A percentile compares a stretch with the other conserved stretches of the same genome.
Evolutionary conservation across 2,797 vertebrate genomes (phyloP).

Genomic region (Poecilia wingei): DNA sequence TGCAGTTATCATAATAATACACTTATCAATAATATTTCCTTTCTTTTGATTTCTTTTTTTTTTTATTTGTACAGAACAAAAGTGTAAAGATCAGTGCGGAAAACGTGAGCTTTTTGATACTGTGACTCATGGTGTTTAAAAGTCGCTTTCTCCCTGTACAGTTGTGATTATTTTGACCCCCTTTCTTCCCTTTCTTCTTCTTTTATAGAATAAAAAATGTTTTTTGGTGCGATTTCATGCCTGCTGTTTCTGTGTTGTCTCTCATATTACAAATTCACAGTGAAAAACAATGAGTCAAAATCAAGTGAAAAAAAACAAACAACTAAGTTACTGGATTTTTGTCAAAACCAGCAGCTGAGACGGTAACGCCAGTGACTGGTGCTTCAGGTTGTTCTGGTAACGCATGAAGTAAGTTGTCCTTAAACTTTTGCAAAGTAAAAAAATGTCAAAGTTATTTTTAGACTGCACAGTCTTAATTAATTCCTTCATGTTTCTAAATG

Average conservation of each 20-base stretch:
- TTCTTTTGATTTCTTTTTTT: constrained; percentile 59
- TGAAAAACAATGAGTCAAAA: background rate
- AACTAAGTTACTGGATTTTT: background rate
- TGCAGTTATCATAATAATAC: constrained; percentile 85
- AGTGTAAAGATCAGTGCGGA: constrained; percentile 84
- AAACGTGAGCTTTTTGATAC: constrained; percentile 85
- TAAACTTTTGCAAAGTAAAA: background rate
- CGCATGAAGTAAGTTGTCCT: background rate
- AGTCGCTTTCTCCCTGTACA: constrained; percentile 85
- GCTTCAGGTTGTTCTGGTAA: background rate
- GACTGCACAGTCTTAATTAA: background rate
- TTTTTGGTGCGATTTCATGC: constrained; percentile 81
- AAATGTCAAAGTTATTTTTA: background rate
- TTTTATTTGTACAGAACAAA: constrained; percentile 88
- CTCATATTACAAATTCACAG: background rate
- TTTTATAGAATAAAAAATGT: constrained; percentile 85
- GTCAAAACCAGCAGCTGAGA: background rate
- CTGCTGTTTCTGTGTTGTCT: constrained; percentile 28
- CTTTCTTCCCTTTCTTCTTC: constrained; percentile 57
- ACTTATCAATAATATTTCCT: constrained; percentile 77
- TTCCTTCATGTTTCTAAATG: background rate
- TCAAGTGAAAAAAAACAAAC: too few species aligned
- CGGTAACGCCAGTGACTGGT: background rate
- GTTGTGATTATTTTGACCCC: constrained; percentile 75
- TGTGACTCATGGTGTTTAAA: constrained; percentile 86